Evolutionary conservation across 2,888 invertebrate species (phyloP), one percentile per base, ranked within the genome.

Genomic region (Rhagonycha lutea): DNA sequence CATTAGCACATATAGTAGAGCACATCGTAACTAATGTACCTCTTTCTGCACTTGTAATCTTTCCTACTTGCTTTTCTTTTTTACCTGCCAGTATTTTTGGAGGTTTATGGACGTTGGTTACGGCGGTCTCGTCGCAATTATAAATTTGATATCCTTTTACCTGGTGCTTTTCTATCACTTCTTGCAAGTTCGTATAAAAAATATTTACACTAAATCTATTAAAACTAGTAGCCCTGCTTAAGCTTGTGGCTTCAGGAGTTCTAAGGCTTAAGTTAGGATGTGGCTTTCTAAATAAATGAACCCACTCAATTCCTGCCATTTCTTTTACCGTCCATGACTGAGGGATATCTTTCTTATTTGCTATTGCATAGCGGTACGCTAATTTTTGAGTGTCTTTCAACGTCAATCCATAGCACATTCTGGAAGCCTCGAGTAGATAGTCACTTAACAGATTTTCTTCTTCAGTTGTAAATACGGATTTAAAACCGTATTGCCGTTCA

Each of bases 311-410:
- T 68, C 68, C 72, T 9, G 77, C 79, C 7, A 14, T 68, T 60
- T 77, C 24, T 61, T 79, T 72, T 61, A 62, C 14, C 14, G 14
- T 61, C 75, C 77, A 79, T 67, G 74, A 47, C 69, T 70, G 24
- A 24, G 70, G 73, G 24, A 70, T 29, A 60, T 14, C 26, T 70
- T 75, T 72, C 14, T 74, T n/a, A 70, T 74, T 74, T 10, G 67
- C 67, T 76, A 71, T 68, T 18, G 81, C 83, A 75, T 77, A 80
- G 71, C 83, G 77, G 71, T 78, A 84, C n/a, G 83, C 84, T 7
- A 84, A 72, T 60, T 80, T 11, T 75, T 81, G 71, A 32, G 80
- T 81, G 68, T 80, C 78, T 73, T 80, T 82, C 2, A 79, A 76
- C 14, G 83, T 81, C 14, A 83, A 73, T n/a, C 83, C 83, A 77